These are phyloP conservation scores for Falco concolor DNA, from an alignment of 2,797 vertebrate species.

Conservation along the genomic window DNA sequence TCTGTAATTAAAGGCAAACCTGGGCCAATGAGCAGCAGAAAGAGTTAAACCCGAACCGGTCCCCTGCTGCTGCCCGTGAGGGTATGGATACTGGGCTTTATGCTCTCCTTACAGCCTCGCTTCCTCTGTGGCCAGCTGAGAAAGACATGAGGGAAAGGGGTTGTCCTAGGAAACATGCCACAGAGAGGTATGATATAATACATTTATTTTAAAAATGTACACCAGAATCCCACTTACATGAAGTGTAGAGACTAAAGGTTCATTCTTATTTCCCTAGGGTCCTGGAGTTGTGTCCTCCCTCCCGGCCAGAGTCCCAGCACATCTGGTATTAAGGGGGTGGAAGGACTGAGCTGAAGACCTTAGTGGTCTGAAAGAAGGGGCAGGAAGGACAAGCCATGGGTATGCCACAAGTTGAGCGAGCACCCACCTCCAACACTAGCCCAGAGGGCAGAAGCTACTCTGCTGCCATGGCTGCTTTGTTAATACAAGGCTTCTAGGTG, in stretches of 20 bases:
- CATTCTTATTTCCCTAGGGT: neutral
- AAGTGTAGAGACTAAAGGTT: neutral
- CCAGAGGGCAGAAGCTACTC: neutral
- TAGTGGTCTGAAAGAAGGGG: neutral
- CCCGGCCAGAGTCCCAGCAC: neutral
- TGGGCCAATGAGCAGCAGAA: neutral
- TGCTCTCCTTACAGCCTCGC: neutral
- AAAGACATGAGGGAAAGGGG: neutral
- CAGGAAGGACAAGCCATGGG: neutral
- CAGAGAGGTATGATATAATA: neutral
- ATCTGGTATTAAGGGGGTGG: too few relatives aligned
- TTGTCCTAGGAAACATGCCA: neutral
- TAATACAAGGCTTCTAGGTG: neutral
- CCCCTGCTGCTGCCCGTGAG: neutral
- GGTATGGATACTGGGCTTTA: neutral
- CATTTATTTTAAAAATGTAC: neutral
- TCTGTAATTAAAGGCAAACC: neutral
- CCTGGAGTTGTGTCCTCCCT: neutral
- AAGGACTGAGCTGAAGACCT: neutral
- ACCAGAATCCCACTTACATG: neutral
- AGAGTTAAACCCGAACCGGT: neutral
- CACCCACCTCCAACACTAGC: neutral
- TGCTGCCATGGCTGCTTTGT: neutral
- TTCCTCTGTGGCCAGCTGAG: neutral
- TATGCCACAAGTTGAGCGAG: fast-evolving